These are phyloP conservation scores for Scylla paramamosain DNA, from an alignment of 1,140 invertebrate species.

Conservation along the genomic window DNA sequence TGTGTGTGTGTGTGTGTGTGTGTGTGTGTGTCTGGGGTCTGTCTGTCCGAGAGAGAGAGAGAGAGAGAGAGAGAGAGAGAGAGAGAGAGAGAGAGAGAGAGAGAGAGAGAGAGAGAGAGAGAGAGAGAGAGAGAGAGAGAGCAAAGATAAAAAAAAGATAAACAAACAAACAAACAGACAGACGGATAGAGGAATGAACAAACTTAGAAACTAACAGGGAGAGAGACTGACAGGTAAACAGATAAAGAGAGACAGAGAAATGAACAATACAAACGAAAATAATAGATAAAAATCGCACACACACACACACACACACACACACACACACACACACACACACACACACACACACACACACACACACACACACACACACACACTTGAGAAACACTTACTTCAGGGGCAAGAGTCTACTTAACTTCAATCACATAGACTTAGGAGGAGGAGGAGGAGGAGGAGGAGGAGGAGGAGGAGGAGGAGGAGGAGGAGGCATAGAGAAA, in stretches of 20 bases:
- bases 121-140: not conserved
- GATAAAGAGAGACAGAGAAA: not conserved
- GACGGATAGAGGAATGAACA: not conserved
- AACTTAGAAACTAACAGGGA: not conserved
- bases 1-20: too few relatives aligned
- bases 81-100: too few relatives aligned
- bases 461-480: not conserved
- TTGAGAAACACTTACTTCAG: not conserved
- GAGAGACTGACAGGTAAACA: too few relatives aligned
- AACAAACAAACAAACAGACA: not conserved
- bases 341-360: not conserved
- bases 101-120: not conserved
- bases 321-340: not conserved
- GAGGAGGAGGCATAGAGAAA: not conserved
- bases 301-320: not conserved
- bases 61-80: not conserved
- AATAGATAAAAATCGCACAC: not conserved
- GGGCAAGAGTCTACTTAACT: conserved; percentile 12
- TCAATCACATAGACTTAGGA: not conserved
- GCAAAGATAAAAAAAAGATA: not conserved
- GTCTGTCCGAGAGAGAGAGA: too few relatives aligned
- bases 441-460: not conserved
- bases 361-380: conserved; percentile 11
- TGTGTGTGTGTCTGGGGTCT: not conserved
- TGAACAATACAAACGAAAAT: not conserved